Evolutionary conservation across 2,113 vertebrate species (phyloP), one percentile per base, ranked within the genome.

Genomic region (Lipophrys pholis): DNA sequence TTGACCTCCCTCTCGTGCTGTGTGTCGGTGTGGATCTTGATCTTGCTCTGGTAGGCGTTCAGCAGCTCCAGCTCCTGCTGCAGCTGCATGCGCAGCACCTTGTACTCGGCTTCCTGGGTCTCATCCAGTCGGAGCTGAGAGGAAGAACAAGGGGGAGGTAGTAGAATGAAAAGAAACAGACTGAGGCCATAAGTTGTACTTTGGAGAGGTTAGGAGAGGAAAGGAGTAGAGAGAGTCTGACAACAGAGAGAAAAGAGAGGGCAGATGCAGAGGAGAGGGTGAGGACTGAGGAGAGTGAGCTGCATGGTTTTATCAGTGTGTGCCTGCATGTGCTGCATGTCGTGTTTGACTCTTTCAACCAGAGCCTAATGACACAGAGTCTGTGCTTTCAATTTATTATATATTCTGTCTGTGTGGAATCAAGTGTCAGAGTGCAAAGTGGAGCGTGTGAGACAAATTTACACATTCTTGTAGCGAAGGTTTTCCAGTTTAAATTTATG

Each of bases 11-110:
- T 82, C 72, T 97, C 96, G 0, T 97, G 96, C 76, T 97, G 96
- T 0, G 95, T 93, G 79, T 97, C 96, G 0, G 96, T 97, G 82
- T 97, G 96, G 84, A 97, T 97, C 92, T 97, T 97, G 90, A 97
- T 97, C 86, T 97, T 97, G 86, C 96, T 97, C 94, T 97, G 96
- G 80, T 97, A 97, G 60, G 96, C 96, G 2, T 96, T 97, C 3
- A 97, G 95, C 60, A 97, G 90, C 87, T 97, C 96, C 76, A 97
- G 89, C 77, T 97, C 96, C 83, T 97, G 96, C 74, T 97, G 96
- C 80, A 97, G 93, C 90, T 97, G 96, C 93, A 96, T 95, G 61
- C 95, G 92, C 70, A 97, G 90, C 69, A 95, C 94, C 89, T 97
- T 95, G 83, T 96, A 96, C 86, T 97, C 96, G 0, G 95, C 94